A percentile compares a stretch with the other conserved stretches of the same genome.
phyloP scores from a whole-genome alignment of 2,113 vertebrate genomes.

The Ophiodon elongatus region DNA sequence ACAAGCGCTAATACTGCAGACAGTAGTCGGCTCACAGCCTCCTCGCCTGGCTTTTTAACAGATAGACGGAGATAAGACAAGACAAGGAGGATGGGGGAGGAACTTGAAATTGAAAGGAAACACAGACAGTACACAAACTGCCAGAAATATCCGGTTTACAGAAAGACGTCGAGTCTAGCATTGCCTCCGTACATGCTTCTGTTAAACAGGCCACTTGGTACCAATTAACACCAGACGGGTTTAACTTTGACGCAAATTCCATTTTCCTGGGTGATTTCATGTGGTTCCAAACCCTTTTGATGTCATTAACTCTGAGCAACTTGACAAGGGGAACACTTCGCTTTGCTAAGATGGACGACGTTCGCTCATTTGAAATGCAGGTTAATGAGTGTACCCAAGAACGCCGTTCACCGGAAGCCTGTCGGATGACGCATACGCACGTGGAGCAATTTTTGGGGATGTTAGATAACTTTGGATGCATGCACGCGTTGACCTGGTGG shows the following conservation, averaged over 20 bases:
- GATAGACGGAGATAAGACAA: conserved; percentile 18
- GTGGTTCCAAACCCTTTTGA: background rate
- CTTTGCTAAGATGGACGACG: background rate
- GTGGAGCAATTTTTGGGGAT: no score
- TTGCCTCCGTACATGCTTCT: background rate
- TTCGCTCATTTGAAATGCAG: background rate
- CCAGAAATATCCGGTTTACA: background rate
- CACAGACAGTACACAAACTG: background rate
- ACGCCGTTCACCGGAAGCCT: background rate
- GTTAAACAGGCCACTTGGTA: background rate
- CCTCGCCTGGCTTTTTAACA: conserved; percentile 25
- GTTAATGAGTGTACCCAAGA: background rate
- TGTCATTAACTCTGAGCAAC: background rate
- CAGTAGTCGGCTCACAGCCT: conserved; percentile 67
- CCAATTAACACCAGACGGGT: background rate
- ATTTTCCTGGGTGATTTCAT: background rate
- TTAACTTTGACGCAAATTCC: background rate
- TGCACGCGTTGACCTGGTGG: background rate
- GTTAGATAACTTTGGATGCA: background rate
- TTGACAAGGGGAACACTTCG: background rate
- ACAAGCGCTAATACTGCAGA: conserved; percentile 66
- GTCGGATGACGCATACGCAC: background rate
- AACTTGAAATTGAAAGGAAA: background rate
- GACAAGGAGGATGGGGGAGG: conserved; percentile 7
- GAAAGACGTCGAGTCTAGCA: background rate